These are phyloP conservation scores for Pseudorasbora parva DNA, from an alignment of 2,113 vertebrate genomes.

Conservation along the genomic window DNA sequence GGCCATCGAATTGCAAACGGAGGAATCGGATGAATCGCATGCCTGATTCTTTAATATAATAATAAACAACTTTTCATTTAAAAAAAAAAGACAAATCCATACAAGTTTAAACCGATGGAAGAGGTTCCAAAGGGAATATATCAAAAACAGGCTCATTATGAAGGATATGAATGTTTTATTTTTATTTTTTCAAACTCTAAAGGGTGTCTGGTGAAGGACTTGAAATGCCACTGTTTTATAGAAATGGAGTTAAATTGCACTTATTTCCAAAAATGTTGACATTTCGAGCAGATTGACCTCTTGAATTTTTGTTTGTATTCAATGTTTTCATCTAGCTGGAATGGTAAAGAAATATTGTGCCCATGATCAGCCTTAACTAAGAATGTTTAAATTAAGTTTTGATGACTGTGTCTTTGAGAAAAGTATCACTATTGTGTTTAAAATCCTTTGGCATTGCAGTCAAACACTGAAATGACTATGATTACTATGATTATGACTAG, in stretches of 20 bases:
- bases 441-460: no score
- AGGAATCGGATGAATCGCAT: conserved; percentile 2
- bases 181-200: not conserved
- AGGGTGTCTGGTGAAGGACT: no score
- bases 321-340: not conserved
- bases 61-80: not conserved
- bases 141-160: not conserved
- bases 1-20: not conserved
- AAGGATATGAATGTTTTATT: not conserved
- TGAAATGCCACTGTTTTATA: not conserved
- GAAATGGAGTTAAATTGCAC: not conserved
- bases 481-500: no score
- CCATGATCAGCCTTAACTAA: conserved; percentile 38
- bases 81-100: not conserved
- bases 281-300: no score
- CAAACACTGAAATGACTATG: no score
- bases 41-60: not conserved
- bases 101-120: not conserved
- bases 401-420: not conserved
- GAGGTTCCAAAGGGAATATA: not conserved
- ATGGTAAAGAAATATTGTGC: not conserved
- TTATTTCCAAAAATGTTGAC: no score
- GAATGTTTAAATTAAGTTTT: conserved; percentile 10
- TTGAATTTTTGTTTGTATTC: not conserved
- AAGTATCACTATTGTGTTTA: no score